Evolutionary conservation across 2,888 invertebrate genomes (phyloP).

Genomic region (Frankliniella intonsa): DNA sequence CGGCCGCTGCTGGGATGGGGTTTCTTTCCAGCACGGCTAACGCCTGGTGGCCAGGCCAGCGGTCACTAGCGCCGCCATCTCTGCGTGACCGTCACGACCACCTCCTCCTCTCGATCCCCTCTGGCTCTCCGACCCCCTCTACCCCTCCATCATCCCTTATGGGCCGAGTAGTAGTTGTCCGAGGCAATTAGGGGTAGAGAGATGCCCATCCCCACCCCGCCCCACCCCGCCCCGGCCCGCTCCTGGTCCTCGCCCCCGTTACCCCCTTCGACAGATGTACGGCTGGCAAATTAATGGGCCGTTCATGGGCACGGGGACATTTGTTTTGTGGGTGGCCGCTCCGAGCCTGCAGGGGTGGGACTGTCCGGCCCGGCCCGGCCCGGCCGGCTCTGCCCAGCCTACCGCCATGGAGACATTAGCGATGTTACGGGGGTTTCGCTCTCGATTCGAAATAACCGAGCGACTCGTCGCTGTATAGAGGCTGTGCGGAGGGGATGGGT

Average conservation of each 20-base stretch:
- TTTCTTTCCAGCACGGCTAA: too few relatives aligned
- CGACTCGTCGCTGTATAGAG: too few relatives aligned
- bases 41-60: too few relatives aligned
- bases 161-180: not conserved
- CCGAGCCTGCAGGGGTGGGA: not conserved
- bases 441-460: too few relatives aligned
- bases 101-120: too few relatives aligned
- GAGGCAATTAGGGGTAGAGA: slow-evolving; percentile 1
- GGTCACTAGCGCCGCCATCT: too few relatives aligned
- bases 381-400: not conserved
- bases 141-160: too few relatives aligned
- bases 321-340: slow-evolving; percentile 3
- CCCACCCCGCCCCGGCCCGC: not conserved
- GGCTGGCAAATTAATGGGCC: slow-evolving; percentile 9
- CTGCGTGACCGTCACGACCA: too few relatives aligned
- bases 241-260: too few relatives aligned
- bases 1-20: too few relatives aligned
- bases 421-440: not conserved
- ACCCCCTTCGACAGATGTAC: slow-evolving; percentile 11
- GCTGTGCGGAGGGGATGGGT: too few relatives aligned
- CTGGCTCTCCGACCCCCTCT: too few relatives aligned
- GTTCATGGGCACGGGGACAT: slow-evolving; percentile 8
- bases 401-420: not conserved
- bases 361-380: not conserved
- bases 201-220: not conserved